These are phyloP conservation scores for Mesocentrotus franciscanus DNA, from an alignment of 53 echinoderm and acorn worm genomes.

Conservation along the genomic window DNA sequence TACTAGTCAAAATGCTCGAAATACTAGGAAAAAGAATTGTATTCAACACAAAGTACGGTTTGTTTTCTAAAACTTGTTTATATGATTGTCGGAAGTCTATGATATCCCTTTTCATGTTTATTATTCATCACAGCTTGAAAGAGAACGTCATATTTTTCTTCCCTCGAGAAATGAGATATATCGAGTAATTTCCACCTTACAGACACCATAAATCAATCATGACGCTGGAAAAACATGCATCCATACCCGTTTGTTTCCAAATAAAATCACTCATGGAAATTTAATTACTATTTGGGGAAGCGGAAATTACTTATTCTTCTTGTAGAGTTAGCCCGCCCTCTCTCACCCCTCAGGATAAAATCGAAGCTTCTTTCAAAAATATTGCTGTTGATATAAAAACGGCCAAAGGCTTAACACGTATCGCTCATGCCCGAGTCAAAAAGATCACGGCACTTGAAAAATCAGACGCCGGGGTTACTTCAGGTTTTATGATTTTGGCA, in stretches of 20 bases:
- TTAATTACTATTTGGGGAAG: conserved; percentile 38
- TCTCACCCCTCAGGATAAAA: background rate
- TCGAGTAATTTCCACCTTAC: conserved; percentile 1
- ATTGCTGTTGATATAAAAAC: conserved; percentile 44
- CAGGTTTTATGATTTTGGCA: conserved; percentile 2
- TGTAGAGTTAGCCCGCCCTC: conserved; percentile 38
- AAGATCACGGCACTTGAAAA: conserved; percentile 28
- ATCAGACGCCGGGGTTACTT: background rate
- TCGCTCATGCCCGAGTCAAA: background rate
- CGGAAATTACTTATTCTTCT: conserved; percentile 47
- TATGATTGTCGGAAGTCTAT: too few species aligned
- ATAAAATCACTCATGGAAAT: conserved; percentile 13
- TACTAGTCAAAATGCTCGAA: too few species aligned
- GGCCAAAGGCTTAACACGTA: conserved; percentile 1
- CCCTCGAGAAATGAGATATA: background rate
- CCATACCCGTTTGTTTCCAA: background rate
- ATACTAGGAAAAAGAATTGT: too few species aligned
- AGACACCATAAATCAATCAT: conserved; percentile 43
- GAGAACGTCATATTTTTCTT: background rate
- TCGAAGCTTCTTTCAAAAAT: conserved; percentile 12
- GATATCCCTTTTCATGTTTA: background rate
- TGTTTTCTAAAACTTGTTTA: too few species aligned
- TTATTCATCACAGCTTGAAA: background rate
- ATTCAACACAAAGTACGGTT: too few species aligned
- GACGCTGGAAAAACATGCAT: background rate